These are phyloP conservation scores for Aulostomus chinensis DNA, from an alignment of 2,797 vertebrate genomes.

Conservation along the genomic window DNA sequence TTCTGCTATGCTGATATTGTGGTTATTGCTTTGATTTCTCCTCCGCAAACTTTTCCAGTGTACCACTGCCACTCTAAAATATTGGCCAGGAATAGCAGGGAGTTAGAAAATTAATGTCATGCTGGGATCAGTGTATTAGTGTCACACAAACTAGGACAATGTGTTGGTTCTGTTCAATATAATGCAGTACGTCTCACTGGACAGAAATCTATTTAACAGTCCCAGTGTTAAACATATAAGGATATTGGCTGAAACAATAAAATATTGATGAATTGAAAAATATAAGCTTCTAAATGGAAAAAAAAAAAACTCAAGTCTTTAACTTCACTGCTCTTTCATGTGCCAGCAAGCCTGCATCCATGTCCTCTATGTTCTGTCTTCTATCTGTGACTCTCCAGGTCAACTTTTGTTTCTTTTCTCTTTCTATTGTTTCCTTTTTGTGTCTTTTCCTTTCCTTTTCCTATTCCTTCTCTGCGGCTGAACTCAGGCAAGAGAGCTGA, in stretches of 20 bases:
- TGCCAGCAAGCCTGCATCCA: not conserved
- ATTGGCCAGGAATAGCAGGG: constrained; percentile 79
- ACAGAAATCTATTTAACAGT: too few relatives aligned
- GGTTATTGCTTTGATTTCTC: constrained; percentile 62
- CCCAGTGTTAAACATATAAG: too few relatives aligned
- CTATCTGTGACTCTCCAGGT: too few relatives aligned
- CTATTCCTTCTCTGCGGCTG: constrained; percentile 43
- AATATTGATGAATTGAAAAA: too few relatives aligned
- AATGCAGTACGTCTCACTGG: not conserved
- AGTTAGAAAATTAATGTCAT: constrained; percentile 80
- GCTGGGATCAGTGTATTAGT: constrained; percentile 67
- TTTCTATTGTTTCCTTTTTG: not conserved
- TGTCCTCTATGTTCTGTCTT: not conserved
- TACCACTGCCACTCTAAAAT: constrained; percentile 79
- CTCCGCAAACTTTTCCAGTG: constrained; percentile 68
- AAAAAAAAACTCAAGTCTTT: too few relatives aligned
- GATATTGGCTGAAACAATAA: too few relatives aligned
- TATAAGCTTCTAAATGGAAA: too few relatives aligned
- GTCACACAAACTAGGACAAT: constrained; percentile 29
- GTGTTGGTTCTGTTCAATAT: constrained; percentile 17
- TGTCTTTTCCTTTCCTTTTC: not conserved
- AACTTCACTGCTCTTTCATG: too few relatives aligned
- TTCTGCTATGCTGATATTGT: constrained; percentile 44
- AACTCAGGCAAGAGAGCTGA: constrained; percentile 67
- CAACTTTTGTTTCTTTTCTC: not conserved